Conservation (phyloP, 2,113 vertebrate species). For the Alligator sinensis region DNA sequence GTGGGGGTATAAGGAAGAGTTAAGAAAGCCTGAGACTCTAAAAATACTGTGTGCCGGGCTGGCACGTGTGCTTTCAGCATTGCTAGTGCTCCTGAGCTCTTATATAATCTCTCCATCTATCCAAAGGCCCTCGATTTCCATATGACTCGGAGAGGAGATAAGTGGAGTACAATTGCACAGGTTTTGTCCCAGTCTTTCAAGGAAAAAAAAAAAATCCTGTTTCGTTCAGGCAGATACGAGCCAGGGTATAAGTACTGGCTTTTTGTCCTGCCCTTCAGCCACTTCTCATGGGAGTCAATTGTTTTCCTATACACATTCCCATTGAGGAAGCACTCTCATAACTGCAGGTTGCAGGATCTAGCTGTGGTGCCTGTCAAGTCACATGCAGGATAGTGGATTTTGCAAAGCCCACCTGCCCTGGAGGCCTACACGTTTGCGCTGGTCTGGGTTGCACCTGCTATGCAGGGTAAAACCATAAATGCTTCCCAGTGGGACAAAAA, state of each 20-base stretch:
- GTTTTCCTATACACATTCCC: too few relatives aligned
- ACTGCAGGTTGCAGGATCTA: too few relatives aligned
- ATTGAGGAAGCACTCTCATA: too few relatives aligned
- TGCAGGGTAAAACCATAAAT: background rate
- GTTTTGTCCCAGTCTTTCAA: constrained; percentile 1
- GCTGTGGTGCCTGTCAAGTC: too few relatives aligned
- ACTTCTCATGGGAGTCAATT: too few relatives aligned
- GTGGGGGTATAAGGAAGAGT: background rate
- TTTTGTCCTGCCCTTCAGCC: too few relatives aligned
- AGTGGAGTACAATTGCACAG: background rate
- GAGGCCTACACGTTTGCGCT: background rate
- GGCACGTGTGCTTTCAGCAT: background rate
- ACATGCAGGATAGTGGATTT: too few relatives aligned
- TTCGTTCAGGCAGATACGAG: background rate
- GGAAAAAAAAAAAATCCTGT: background rate
- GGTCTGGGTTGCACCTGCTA: background rate
- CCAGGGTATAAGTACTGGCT: background rate
- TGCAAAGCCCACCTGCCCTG: too few relatives aligned
- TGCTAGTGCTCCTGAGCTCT: background rate
- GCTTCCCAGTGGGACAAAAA: background rate
- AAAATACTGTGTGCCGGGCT: background rate
- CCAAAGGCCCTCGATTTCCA: constrained; percentile 18
- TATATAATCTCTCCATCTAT: background rate
- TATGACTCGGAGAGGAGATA: constrained; percentile 15
- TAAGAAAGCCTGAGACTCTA: background rate